phyloP scores from a whole-genome alignment of 2,888 invertebrate genomes.

The Seladonia tumulorum region DNA sequence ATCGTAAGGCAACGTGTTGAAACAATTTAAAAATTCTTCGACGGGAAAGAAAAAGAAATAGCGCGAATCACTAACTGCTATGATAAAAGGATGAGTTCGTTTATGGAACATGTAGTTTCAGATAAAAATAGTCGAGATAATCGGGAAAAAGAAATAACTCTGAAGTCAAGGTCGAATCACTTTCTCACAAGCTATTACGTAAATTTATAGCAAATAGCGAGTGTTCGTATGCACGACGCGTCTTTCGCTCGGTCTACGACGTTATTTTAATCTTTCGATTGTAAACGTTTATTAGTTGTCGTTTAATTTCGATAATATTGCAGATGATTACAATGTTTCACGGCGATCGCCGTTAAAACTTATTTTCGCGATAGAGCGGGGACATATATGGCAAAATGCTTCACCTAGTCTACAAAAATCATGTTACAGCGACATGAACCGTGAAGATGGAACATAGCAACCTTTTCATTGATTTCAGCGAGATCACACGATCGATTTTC shows the following conservation, averaged over 20 bases:
- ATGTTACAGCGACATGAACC: neutral
- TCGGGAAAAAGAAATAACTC: conserved; percentile 26
- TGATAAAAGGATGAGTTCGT: conserved; percentile 27
- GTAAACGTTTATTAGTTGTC: conserved; percentile 33
- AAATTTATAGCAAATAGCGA: conserved; percentile 1
- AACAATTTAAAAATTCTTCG: neutral
- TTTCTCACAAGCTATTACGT: neutral
- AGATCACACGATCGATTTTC: neutral
- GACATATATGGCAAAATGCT: neutral
- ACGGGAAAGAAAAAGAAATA: neutral
- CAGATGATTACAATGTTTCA: conserved; percentile 35
- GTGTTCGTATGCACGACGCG: conserved; percentile 8
- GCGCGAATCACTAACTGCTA: conserved; percentile 12
- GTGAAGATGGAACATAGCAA: neutral
- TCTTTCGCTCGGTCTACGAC: conserved; percentile 1
- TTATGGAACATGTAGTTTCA: neutral
- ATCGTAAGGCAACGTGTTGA: neutral
- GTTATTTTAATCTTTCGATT: conserved; percentile 9
- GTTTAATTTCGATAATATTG: conserved; percentile 28
- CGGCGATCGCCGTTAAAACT: neutral
- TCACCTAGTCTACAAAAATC: neutral
- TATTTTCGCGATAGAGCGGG: neutral
- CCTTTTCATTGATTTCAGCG: neutral
- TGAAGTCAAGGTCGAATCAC: conserved; percentile 20
- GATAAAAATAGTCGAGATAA: conserved; percentile 17